Evolutionary conservation across 2,888 invertebrate genomes (phyloP), one percentile per base, ranked within the genome.

Genomic region (Drosophila phalerata): DNA sequence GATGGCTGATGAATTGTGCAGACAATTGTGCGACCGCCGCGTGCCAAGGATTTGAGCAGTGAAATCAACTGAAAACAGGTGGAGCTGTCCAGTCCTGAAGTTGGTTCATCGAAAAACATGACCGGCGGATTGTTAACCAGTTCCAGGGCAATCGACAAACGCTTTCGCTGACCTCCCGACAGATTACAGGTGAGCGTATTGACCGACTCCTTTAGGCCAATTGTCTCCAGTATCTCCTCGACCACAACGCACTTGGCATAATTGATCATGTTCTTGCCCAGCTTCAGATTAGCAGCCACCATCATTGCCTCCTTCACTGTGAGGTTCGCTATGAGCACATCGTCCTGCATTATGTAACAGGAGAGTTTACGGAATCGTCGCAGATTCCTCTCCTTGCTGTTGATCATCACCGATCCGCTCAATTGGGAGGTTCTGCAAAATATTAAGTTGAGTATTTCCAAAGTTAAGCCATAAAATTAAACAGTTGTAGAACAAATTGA

Each of bases 1-100:
- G 98, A 98, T 11, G 98, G 98, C 92, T 99, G 98, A 93, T 98
- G 98, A 84, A 98, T 98, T 42, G 98, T 98, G 91, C 98, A 98
- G 77, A 98, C 97, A 73, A 98, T 97, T 30, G 98, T 98, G 77
- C 98, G 94, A 0, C 96, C 96, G 53, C 97, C 97, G 85, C 97
- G 94, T 13, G 98, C 97, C 84, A 98, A 93, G 0, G 96, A 96
- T 93, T 98, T 98, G 90, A 98, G 94, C 90, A 98, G 93, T 69
- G 96, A 96, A 90, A 98, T 95, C 92, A 98, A 97, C 93, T 98
- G 98, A 93, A 97, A 98, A 93, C 98, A 98, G 56, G 98, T 97
- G 38, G 98, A 97, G 92, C 98, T 98, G 92, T 98, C 98, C 92
- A 98, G 93, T 17, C 98, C 98, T 88, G 98, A 96, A 42, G 96